phyloP scores from a whole-genome alignment of 2,888 invertebrate genomes.

The Miltochrista miniata region DNA sequence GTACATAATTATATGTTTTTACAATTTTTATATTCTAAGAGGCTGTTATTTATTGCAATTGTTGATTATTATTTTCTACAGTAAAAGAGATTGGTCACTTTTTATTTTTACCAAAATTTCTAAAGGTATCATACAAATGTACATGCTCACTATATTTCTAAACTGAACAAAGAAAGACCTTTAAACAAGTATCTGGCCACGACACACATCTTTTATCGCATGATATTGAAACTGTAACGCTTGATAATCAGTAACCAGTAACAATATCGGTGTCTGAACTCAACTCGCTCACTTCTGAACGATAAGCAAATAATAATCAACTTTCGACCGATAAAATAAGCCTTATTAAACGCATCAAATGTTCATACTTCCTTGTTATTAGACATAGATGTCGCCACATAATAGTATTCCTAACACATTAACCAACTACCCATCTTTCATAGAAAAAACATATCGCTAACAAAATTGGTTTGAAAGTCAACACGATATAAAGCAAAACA shows the following conservation, averaged over 20 bases:
- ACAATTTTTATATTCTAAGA: too few relatives aligned
- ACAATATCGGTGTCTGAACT: conserved; percentile 18
- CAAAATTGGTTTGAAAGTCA: conserved; percentile 76
- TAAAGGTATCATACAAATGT: too few relatives aligned
- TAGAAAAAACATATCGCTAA: conserved; percentile 64
- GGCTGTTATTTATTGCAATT: too few relatives aligned
- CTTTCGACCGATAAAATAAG: conserved; percentile 24
- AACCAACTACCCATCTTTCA: conserved; percentile 39
- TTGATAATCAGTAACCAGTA: conserved; percentile 21
- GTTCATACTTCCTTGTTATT: conserved; percentile 18
- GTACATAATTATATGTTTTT: too few relatives aligned
- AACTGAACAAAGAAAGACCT: conserved; percentile 3
- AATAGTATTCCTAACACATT: conserved; percentile 40
- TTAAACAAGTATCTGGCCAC: conserved; percentile 6
- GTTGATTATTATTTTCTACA: too few relatives aligned
- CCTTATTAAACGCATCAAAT: conserved; percentile 14
- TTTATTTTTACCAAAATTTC: too few relatives aligned
- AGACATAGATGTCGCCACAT: conserved; percentile 38
- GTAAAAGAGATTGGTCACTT: too few relatives aligned
- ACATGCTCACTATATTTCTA: not conserved
- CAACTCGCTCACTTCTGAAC: conserved; percentile 12
- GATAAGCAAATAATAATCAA: conserved; percentile 35
- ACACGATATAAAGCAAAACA: conserved; percentile 68
- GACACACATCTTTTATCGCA: conserved; percentile 13
- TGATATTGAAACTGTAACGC: conserved; percentile 7